Base-by-base conservation (phyloP, 2,888 invertebrate species). In the Cremastinae sp. region DNA sequence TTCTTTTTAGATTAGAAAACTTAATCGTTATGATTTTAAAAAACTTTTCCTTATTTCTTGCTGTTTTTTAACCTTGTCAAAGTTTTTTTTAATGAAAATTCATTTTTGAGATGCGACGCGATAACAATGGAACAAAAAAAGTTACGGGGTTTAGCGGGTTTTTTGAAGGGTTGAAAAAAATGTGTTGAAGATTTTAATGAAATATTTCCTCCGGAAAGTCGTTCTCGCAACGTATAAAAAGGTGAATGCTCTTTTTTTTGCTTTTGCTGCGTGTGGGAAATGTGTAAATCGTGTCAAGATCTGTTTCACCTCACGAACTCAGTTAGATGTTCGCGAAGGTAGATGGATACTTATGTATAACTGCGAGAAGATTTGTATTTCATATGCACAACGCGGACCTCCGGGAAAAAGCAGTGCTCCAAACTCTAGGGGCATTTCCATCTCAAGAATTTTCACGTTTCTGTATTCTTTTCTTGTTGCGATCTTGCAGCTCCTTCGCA, bases 401-500 rank as follows among this genome's bases (percentile, higher is more conserved):
- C 43, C 53, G 70, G 20, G 28, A 28, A 28, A 70, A 70, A 70
- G 53, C 66, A 47, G 39, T 56, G 61, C 66, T 68, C 28, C 39
- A 74, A 61, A 49, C 28, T 59, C 55, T 43, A 20, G 47, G 61
- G 66, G 55, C 49, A 68, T 74, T 62, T 14, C 49, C 12, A 39
- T n/a, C 62, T 14, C 22, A 56, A 49, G 68, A 41, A 68, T 74
- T 62, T 62, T 28, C 56, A 68, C 69, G 55, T 65, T 59, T 65
- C 39, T 59, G 65, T 41, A 76, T 76, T 69, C 53, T 59, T 58
- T 76, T 47, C 76, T 61, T 59, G 53, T 59, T 73, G 75, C 61
- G 71, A 71, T 66, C 61, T 65, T 47, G 51, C 66, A 37, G n/a
- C 68, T 58, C 28, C 28, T 49, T 16, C 39, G 59, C 53, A 16